These are phyloP conservation scores for Tetrapedia diversipes DNA, from an alignment of 2,888 invertebrate species.

Conservation along the genomic window DNA sequence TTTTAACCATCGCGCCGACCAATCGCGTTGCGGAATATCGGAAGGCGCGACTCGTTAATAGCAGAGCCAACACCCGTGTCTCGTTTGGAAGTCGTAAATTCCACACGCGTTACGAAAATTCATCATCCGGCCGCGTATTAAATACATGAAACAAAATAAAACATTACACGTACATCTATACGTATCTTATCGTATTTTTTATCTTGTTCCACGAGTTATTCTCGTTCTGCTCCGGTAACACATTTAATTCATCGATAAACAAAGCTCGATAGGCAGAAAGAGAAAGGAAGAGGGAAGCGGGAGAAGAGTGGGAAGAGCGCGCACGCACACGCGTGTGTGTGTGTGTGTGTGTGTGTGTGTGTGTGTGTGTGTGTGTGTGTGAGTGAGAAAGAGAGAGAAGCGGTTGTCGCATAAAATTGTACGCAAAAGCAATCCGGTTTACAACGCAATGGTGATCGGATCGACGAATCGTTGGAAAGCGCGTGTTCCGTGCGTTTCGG, in stretches of 20 bases:
- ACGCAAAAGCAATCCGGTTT: constrained; percentile 16
- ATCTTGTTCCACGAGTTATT: no score
- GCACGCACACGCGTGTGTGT: no score
- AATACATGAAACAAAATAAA: no score
- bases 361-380: no score
- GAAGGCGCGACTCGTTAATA: constrained; percentile 72
- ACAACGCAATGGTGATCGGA: not conserved
- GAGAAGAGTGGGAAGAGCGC: no score
- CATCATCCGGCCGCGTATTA: not conserved
- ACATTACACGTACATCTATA: no score
- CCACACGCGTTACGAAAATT: not conserved
- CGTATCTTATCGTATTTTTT: no score
- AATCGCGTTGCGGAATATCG: constrained; percentile 60
- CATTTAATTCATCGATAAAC: no score
- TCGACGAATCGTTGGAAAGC: not conserved
- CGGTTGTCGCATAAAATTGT: not conserved
- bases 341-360: no score
- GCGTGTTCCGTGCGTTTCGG: not conserved
- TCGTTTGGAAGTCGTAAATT: not conserved
- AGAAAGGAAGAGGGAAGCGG: no score
- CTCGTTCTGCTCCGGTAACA: no score
- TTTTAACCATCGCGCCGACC: constrained; percentile 57
- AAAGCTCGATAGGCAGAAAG: no score
- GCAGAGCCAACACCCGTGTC: not conserved
- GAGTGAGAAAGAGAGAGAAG: not conserved